Conservation (phyloP, 2,797 vertebrate genomes). For the Chelonia mydas region DNA sequence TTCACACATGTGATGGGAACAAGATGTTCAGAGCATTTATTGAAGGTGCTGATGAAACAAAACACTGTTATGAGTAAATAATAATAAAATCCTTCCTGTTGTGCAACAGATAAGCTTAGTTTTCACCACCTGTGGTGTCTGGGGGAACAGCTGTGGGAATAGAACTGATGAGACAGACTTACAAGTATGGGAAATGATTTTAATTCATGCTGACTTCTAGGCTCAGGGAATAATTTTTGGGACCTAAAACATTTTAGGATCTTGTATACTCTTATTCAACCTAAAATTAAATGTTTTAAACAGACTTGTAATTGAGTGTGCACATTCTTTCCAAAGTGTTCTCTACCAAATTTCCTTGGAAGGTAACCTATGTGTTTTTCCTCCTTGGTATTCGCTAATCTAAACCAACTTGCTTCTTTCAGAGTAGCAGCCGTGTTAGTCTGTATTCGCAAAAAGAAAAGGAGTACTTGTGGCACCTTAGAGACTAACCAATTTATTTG, state of each 20-base stretch:
- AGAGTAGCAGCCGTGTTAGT: too few relatives aligned
- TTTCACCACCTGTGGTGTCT: slow-evolving; percentile 18
- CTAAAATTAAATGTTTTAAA: not conserved
- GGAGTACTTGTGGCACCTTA: too few relatives aligned
- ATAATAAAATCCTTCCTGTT: slow-evolving; percentile 41
- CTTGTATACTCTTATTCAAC: not conserved
- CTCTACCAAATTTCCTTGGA: not conserved
- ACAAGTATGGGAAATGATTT: slow-evolving; percentile 19
- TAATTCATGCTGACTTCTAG: not conserved
- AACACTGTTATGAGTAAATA: slow-evolving; percentile 53
- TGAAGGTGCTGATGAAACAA: slow-evolving; percentile 60
- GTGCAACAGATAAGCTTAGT: not conserved
- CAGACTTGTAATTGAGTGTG: not conserved
- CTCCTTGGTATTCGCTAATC: not conserved
- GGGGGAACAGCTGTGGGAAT: not conserved
- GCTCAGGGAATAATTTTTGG: slow-evolving; percentile 16
- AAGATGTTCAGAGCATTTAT: slow-evolving; percentile 62
- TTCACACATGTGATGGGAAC: slow-evolving; percentile 1
- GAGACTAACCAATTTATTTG: too few relatives aligned
- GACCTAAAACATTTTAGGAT: not conserved
- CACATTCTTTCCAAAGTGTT: not conserved
- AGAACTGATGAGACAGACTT: slow-evolving; percentile 28
- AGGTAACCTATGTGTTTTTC: not conserved
- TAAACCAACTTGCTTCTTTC: not conserved
- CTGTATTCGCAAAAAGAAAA: too few relatives aligned